Percentiles rank a stretch among this genome's conserved stretches.
phyloP scores from a whole-genome alignment of 2,888 invertebrate species.

The Agrochola macilenta region DNA sequence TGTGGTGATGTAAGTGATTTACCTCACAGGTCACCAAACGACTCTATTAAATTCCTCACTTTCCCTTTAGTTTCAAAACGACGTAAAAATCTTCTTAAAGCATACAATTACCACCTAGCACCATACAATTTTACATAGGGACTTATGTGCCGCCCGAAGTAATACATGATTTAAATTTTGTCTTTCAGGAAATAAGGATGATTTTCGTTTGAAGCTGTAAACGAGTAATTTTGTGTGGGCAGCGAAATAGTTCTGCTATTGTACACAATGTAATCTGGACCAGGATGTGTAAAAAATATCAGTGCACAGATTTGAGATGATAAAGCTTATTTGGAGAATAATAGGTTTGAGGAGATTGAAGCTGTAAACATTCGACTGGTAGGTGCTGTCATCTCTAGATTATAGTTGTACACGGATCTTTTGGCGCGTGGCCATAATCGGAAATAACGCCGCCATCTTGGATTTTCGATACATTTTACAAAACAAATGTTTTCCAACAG shows the following conservation, averaged over 20 bases:
- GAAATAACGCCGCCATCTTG: no score
- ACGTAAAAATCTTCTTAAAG: conserved; percentile 45
- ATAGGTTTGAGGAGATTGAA: no score
- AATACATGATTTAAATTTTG: not conserved
- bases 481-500: no score
- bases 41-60: conserved; percentile 32
- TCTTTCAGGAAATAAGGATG: accelerated
- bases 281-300: conserved; percentile 59
- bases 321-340: no score
- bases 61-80: conserved; percentile 40
- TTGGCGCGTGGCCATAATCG: no score
- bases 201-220: conserved; percentile 6
- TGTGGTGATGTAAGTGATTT: not conserved
- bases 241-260: conserved; percentile 70
- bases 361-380: no score
- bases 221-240: conserved; percentile 65
- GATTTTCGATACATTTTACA: no score
- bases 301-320: not conserved
- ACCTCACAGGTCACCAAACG: conserved; percentile 13
- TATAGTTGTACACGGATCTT: no score
- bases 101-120: no score
- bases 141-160: not conserved
- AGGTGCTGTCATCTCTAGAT: no score
- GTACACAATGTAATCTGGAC: conserved; percentile 68
- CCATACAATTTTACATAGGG: conserved; percentile 36